Evolutionary conservation across 2,113 vertebrate species (phyloP).

Genomic region (Mionectes macconnelli): DNA sequence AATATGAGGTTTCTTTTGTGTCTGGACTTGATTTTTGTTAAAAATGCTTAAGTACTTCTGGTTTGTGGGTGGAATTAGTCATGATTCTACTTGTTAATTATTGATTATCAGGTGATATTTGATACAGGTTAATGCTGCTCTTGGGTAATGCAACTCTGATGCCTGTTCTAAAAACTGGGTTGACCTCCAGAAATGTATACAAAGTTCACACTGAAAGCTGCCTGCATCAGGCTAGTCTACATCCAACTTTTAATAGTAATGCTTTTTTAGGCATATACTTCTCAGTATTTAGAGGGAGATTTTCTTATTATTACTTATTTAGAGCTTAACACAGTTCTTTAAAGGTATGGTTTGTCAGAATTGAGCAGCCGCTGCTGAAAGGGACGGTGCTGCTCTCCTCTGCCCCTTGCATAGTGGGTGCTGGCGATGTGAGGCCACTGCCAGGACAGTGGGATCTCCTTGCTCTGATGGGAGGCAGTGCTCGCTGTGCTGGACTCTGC

Average conservation of each 20-base stretch:
- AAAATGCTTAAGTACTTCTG: not conserved
- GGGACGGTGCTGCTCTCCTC: not conserved
- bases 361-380: not conserved
- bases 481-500: not conserved
- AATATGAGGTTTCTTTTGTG: not conserved
- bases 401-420: rapidly evolving
- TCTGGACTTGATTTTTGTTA: not conserved
- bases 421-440: rapidly evolving
- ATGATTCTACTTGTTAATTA: not conserved
- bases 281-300: not conserved
- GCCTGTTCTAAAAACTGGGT: not conserved
- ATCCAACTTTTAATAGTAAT: not conserved
- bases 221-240: not conserved
- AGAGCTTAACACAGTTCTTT: not conserved
- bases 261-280: not conserved
- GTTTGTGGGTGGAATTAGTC: not conserved
- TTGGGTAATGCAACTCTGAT: not conserved
- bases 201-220: not conserved
- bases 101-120: not conserved
- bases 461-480: not conserved
- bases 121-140: not conserved
- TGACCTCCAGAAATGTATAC: not conserved
- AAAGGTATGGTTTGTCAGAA: not conserved
- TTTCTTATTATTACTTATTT: not conserved
- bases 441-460: too few relatives aligned